Conservation (phyloP, 2,888 invertebrate genomes). For the Alentia gelatinosa region DNA sequence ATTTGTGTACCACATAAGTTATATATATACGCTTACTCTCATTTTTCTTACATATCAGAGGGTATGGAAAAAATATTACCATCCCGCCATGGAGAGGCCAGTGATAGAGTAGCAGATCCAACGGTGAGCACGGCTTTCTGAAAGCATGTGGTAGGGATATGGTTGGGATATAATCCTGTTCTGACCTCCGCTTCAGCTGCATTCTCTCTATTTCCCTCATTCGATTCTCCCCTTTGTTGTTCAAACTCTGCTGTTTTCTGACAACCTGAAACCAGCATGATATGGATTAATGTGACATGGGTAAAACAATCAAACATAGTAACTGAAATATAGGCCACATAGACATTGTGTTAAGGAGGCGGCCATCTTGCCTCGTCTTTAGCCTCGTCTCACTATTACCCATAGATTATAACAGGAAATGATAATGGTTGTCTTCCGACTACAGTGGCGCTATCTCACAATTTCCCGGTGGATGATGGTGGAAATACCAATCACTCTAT, state of each 20-base stretch:
- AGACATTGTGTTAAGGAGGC: too few species aligned
- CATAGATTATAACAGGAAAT: too few species aligned
- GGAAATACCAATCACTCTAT: too few species aligned
- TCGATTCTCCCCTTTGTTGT: not conserved
- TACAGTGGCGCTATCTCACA: too few species aligned
- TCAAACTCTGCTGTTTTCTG: not conserved
- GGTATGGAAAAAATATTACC: constrained; percentile 76
- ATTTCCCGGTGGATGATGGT: too few species aligned
- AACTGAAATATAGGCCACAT: too few species aligned
- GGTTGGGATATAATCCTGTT: constrained; percentile 73
- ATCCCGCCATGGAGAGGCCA: constrained; percentile 89
- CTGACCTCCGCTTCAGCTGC: not conserved
- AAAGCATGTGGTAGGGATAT: constrained; percentile 82
- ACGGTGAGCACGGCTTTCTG: constrained; percentile 89
- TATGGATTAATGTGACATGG: not conserved
- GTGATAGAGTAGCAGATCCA: constrained; percentile 93
- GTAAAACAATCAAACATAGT: not conserved
- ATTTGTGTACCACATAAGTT: too few species aligned
- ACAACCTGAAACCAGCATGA: not conserved
- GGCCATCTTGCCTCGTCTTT: too few species aligned
- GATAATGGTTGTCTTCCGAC: too few species aligned
- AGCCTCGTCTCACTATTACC: too few species aligned
- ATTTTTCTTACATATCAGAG: too few species aligned
- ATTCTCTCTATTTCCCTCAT: not conserved
- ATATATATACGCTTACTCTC: too few species aligned